Evolutionary conservation across 2,113 vertebrate genomes (phyloP).

Genomic region (Catharus minimus): DNA sequence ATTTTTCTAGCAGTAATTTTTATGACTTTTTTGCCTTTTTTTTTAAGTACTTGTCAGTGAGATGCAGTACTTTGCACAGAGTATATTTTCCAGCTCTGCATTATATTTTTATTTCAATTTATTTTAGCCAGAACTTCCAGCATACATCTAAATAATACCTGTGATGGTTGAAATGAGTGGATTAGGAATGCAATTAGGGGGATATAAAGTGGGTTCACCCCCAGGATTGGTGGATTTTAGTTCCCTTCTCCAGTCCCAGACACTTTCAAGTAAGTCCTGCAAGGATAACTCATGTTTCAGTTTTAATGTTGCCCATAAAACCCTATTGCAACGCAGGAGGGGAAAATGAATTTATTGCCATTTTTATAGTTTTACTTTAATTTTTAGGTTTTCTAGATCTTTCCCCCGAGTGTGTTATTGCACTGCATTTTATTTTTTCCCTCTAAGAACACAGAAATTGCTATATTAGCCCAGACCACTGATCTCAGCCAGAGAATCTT

Average conservation of each 20-base stretch:
- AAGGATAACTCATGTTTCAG: constrained; percentile 47
- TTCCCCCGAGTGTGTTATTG: background rate
- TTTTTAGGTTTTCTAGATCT: constrained; percentile 32
- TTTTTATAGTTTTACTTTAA: constrained; percentile 49
- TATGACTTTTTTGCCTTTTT: constrained; percentile 64
- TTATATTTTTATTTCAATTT: constrained; percentile 77
- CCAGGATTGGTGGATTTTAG: constrained; percentile 10
- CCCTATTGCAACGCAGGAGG: constrained; percentile 11
- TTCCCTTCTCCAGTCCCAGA: background rate
- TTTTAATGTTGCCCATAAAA: constrained; percentile 57
- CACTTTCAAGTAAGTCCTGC: background rate
- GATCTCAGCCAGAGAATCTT: background rate
- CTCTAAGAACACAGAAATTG: background rate
- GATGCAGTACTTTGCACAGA: constrained; percentile 43
- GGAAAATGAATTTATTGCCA: constrained; percentile 15
- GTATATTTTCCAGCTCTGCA: constrained; percentile 58
- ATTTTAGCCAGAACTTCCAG: constrained; percentile 58
- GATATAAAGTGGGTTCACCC: constrained; percentile 19
- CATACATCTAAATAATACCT: constrained; percentile 65
- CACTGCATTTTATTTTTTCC: background rate
- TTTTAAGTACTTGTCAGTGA: constrained; percentile 65
- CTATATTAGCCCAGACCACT: background rate
- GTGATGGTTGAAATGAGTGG: constrained; percentile 3
- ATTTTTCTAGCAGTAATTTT: constrained; percentile 75
- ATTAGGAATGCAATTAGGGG: constrained; percentile 46